Base-by-base conservation (phyloP, 2,888 invertebrate species). In the Diarsia dahlii region DNA sequence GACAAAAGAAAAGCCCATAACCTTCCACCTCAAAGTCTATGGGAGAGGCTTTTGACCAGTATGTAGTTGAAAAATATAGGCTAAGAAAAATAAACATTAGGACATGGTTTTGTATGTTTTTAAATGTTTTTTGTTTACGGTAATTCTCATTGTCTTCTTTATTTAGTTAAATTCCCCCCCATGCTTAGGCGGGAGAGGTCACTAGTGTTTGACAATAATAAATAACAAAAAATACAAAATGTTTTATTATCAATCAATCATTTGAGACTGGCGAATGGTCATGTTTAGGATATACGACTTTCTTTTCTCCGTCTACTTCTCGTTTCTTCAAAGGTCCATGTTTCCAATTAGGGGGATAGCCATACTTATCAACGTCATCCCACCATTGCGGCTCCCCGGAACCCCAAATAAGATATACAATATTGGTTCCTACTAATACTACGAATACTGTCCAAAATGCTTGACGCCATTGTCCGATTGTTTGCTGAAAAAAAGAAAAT, bases 361-460 rank as follows among this genome's bases (percentile, higher is more conserved):
- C 96, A 58, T 92, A 87, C 75, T 95, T 96, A 56, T 96, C 94
- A 0, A 97, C 97, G 77, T 98, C 97, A 89, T 98, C 98, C 98
- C 98, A 99, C 89, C 97, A 97, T 86, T 98, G 98, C 39, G 97
- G 97, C 56, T 98, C 98, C 0, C 98, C 98, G 28, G 98, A 98
- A 1, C 98, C 98, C 95, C 97, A 98, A 15, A 98, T 87, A 0
- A 97, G 86, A 92, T 98, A 99, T 0, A 98, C 91, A 0, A 97
- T 63, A 90, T 98, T 98, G 0, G 98, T 98, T 0, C 97, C 90
- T 20, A 97, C 89, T 81, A 98, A 97, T 0, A 98, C 97, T 0
- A 90, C 97, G 58, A 98, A 97, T 54, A 98, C 97, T 58, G 98
- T 97, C 98, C 98, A 98, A 91, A 98, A 98, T 6, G 98, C 98